Evolutionary conservation across 1,140 invertebrate species (phyloP).

Genomic region (Arion vulgaris): DNA sequence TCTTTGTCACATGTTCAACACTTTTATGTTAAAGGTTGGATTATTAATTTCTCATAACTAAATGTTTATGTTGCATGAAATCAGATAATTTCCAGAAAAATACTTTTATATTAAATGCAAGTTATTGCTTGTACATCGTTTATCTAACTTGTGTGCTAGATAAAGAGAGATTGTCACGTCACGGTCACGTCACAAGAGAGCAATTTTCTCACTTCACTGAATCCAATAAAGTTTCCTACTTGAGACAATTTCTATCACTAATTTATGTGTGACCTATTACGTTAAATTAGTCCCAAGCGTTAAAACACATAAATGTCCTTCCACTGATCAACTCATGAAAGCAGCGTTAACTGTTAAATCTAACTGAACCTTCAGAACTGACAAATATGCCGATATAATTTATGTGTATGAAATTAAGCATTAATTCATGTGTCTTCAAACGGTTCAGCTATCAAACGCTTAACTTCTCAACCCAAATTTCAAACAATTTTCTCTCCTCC

Average conservation of each 20-base stretch:
- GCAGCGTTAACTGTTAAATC: neutral
- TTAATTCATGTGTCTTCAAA: too few species aligned
- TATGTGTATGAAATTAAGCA: neutral
- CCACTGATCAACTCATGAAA: neutral
- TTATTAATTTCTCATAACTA: neutral
- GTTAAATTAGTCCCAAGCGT: neutral
- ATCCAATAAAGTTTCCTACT: neutral
- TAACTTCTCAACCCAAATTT: too few species aligned
- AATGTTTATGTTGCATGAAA: neutral
- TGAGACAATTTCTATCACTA: neutral
- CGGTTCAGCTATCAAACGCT: too few species aligned
- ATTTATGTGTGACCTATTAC: neutral
- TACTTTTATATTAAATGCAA: neutral
- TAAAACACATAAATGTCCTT: neutral
- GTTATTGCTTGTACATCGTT: neutral
- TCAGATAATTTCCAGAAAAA: neutral
- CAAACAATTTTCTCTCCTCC: too few species aligned
- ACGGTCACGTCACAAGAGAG: neutral
- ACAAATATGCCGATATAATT: neutral
- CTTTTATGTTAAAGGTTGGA: neutral
- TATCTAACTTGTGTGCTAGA: neutral
- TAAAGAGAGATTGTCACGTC: neutral
- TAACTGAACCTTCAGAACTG: neutral
- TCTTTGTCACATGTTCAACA: neutral
- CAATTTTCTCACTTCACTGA: neutral